phyloP scores from a whole-genome alignment of 2,888 invertebrate species.

The Isoperla grammatica region DNA sequence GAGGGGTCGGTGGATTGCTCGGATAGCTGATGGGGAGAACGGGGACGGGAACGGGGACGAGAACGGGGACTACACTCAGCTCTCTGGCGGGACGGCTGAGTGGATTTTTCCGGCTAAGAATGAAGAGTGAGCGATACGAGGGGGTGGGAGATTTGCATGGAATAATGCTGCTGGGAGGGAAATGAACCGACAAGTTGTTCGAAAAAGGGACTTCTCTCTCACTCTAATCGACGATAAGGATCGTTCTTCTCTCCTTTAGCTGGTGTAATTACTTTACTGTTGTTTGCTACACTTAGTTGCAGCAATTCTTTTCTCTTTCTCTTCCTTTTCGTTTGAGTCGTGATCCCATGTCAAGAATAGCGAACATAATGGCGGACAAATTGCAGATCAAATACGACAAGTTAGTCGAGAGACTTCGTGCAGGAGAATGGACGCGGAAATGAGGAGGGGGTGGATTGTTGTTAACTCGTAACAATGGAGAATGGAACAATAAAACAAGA shows the following conservation, averaged over 20 bases:
- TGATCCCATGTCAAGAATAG: slow-evolving; percentile 20
- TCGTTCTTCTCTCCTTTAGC: slow-evolving; percentile 12
- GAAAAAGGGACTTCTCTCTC: background rate
- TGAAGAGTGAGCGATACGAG: slow-evolving; percentile 3
- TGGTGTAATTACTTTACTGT: slow-evolving; percentile 19
- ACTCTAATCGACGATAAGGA: background rate
- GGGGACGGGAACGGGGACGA: no score
- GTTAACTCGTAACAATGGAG: background rate
- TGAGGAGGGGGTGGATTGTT: slow-evolving; percentile 19
- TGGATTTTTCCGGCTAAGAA: slow-evolving; percentile 26
- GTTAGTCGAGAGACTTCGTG: slow-evolving; percentile 1
- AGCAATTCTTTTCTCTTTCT: slow-evolving; percentile 22
- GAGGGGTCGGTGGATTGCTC: background rate
- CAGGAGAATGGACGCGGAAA: slow-evolving; percentile 21
- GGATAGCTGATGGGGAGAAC: no score
- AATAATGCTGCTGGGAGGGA: slow-evolving; percentile 20
- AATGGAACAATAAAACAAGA: slow-evolving; percentile 2
- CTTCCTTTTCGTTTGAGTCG: slow-evolving; percentile 15
- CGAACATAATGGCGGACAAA: slow-evolving; percentile 22
- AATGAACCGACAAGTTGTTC: slow-evolving; percentile 20
- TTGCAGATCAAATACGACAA: slow-evolving; percentile 15
- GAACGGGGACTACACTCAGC: slow-evolving; percentile 7
- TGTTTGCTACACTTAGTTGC: slow-evolving; percentile 18
- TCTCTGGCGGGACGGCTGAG: slow-evolving; percentile 16
- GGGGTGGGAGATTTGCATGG: slow-evolving; percentile 7